Base-by-base conservation (phyloP, 2,888 invertebrate genomes). In the Parascotia fuliginaria region DNA sequence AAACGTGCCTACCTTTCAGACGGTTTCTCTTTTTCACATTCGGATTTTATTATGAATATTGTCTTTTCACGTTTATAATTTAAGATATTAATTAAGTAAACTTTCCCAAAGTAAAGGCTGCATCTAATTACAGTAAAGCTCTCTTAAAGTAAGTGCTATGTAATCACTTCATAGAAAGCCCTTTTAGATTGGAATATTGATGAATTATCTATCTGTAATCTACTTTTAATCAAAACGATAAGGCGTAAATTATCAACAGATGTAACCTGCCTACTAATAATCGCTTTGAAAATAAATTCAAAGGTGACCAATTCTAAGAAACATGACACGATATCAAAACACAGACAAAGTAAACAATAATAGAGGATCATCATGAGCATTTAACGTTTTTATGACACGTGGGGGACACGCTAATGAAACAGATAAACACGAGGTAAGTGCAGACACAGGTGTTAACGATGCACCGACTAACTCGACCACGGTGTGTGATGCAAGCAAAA, bases 321-420 rank as follows among this genome's bases (percentile, higher is more conserved):
- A 36, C 36, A 9, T 29, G 34, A 14, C 27, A 48, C 50, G 52
- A 63, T 54, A 46, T 52, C 50, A 59, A 41, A 39, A 59, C 32
- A 43, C 31, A 48, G 15, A 5, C 24, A 53, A 45, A 47, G 55
- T 61, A 65, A 60, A 69, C 50, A 67, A 50, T 45, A 53, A 32
- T 43, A 51, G 59, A 48, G 44, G 31, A 50, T 31, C 47, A 65
- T 64, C 64, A 60, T 13, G 14, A 39, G 31, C 12, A 19, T 36
- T 36, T 19, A 11, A 11, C 1, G 28, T 28, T 28, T 9, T 28
- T 9, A 36, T 53, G 50, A 65, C 46, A 63, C 39, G 41, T 48
- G 42, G 49, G 50, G 41, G 37, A 46, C 54, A 44, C 50, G 60
- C 53, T 76, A 74, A 74, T 68, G 53, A 57, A 59, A 64, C 42